Evolutionary conservation across 2,797 vertebrate genomes (phyloP).

Genomic region (Myiothlypis coronata): DNA sequence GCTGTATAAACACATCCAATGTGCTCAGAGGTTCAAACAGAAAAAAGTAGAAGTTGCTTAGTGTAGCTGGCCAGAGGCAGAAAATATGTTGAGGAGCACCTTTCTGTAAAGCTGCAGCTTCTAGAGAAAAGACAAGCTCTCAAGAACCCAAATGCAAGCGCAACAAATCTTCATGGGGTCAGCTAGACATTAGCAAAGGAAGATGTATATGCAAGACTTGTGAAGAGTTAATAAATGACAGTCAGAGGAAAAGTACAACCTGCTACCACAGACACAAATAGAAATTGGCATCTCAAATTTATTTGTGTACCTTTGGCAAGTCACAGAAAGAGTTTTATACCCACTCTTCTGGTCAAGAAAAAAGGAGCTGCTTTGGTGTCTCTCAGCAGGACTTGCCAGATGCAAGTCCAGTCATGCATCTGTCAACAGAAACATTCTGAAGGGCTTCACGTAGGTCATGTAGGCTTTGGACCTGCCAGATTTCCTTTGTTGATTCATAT

Average conservation of each 20-base stretch:
- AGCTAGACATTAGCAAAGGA: background rate
- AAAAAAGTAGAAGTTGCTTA: background rate
- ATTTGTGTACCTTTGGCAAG: constrained; percentile 17
- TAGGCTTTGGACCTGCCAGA: constrained; percentile 15
- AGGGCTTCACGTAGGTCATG: constrained; percentile 33
- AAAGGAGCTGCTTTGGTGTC: background rate
- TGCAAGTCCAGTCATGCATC: background rate
- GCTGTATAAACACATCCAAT: background rate
- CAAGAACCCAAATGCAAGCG: background rate
- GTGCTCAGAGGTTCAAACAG: background rate
- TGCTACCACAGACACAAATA: constrained; percentile 17
- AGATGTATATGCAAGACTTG: background rate
- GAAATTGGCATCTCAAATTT: background rate
- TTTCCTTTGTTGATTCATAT: constrained; percentile 46
- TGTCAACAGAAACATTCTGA: constrained; percentile 44
- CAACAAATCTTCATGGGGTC: background rate
- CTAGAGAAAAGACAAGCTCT: background rate
- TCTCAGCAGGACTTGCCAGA: constrained; percentile 12
- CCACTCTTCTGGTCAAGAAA: background rate
- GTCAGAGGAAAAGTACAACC: constrained; percentile 43
- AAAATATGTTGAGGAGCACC: background rate
- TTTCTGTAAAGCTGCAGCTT: background rate
- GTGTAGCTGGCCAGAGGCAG: background rate
- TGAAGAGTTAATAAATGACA: background rate
- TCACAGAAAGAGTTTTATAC: constrained; percentile 41